phyloP scores from a whole-genome alignment of 2,113 vertebrate species.

The Grantiella picta region DNA sequence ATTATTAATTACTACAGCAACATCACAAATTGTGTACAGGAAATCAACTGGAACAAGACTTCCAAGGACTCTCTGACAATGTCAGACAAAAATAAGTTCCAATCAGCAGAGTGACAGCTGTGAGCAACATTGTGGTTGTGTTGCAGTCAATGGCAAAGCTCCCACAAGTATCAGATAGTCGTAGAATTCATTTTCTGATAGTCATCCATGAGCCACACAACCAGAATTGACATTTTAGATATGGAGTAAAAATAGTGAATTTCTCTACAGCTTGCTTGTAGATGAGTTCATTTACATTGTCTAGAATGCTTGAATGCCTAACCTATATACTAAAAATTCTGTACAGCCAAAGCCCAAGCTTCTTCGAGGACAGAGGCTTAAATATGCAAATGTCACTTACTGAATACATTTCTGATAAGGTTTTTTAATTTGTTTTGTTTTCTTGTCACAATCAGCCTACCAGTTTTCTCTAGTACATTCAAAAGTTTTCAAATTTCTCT shows the following conservation, averaged over 20 bases:
- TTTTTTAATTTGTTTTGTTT: neutral
- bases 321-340: neutral
- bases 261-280: neutral
- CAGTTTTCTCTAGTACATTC: neutral
- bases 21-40: neutral
- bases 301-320: neutral
- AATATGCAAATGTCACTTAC: neutral
- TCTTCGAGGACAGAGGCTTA: neutral
- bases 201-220: neutral
- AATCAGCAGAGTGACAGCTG: constrained; percentile 11
- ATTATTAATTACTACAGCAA: constrained; percentile 14
- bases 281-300: neutral
- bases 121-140: neutral
- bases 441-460: neutral
- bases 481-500: neutral
- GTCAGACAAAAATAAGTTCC: constrained; percentile 34
- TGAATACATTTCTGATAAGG: neutral
- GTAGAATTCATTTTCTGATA: neutral
- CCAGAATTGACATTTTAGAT: neutral
- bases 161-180: neutral
- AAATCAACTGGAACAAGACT: constrained; percentile 41
- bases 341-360: neutral
- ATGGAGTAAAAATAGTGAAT: neutral
- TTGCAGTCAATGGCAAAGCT: neutral
- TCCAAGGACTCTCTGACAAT: constrained; percentile 22